Base-by-base conservation (phyloP, 2,113 vertebrate genomes). In the Pterocles gutturalis region DNA sequence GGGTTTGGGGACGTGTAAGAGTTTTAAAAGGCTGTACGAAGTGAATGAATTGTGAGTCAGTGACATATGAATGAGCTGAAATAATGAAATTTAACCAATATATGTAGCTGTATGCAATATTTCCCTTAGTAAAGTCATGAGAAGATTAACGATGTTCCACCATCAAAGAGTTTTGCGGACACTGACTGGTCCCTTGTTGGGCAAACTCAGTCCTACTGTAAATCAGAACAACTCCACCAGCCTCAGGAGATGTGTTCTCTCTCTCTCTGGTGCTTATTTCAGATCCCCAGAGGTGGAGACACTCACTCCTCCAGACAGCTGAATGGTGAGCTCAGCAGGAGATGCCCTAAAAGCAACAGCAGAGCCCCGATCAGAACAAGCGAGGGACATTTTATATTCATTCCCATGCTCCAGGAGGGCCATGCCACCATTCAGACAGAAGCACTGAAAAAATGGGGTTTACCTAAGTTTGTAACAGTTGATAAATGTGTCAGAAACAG, bases 61-160 rank as follows among this genome's bases (percentile, higher is more conserved):
- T 25, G 84, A 61, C 86, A 58, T 34, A 75, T 33, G 80, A 93
- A 91, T 16, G 80, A 90, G 67, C 34, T 90, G 90, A 94, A 96
- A 95, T 80, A 88, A 66, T 81, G 31, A 72, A 62, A 62, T 48
- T 75, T 62, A 62, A 86, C 66, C 64, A 57, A 46, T 24, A 15
- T 10, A 28, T 18, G 2, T 17, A 60, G 25, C 38, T 69, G 55
- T 64, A 17, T 38, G 64, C n/a, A 75, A 20, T 45, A 36, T 62
- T 80, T 78, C 72, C 80, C 72, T 38, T 48, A 54, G 43, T 26
- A 64, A 62, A 0, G 1, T 90, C 85, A 87, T 48, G 76, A 75
- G 46, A 49, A 69, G 38, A 41, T 13, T 49, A 89, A 64, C 45
- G 67, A 82, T 3, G 2, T 75, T 83, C 48, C 14, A 16, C 8